A percentile compares a stretch with the other conserved stretches of the same genome.
These are phyloP conservation scores for Lemur catta DNA, from an alignment of 2,797 vertebrate genomes.

Conservation along the genomic window DNA sequence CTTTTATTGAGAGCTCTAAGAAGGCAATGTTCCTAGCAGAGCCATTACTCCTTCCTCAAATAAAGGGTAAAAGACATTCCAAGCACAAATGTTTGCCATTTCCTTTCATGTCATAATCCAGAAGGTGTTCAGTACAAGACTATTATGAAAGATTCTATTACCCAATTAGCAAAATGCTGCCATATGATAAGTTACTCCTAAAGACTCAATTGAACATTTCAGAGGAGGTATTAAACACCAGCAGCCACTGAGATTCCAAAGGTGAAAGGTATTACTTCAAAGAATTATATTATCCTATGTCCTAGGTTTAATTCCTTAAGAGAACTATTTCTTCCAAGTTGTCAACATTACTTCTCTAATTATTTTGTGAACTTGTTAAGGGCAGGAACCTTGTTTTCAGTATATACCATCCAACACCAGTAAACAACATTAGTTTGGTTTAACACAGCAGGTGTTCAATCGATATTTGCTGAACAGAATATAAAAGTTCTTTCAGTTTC, in stretches of 20 bases:
- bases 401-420: background rate
- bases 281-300: background rate
- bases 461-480: background rate
- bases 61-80: background rate
- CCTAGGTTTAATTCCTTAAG: background rate
- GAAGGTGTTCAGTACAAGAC: background rate
- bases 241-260: background rate
- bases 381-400: background rate
- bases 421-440: background rate
- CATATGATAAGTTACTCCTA: background rate
- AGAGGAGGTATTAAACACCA: background rate
- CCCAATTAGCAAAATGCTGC: background rate
- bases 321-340: background rate
- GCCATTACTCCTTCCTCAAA: background rate
- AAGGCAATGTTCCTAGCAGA: background rate
- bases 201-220: background rate
- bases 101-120: background rate
- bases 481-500: constrained; percentile 10
- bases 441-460: background rate
- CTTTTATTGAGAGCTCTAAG: background rate
- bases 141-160: background rate
- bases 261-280: background rate
- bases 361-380: background rate
- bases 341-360: background rate
- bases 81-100: background rate